Evolutionary conservation across 2,113 vertebrate species (phyloP), one percentile per base, ranked within the genome.

Genomic region (Vulpes lagopus): DNA sequence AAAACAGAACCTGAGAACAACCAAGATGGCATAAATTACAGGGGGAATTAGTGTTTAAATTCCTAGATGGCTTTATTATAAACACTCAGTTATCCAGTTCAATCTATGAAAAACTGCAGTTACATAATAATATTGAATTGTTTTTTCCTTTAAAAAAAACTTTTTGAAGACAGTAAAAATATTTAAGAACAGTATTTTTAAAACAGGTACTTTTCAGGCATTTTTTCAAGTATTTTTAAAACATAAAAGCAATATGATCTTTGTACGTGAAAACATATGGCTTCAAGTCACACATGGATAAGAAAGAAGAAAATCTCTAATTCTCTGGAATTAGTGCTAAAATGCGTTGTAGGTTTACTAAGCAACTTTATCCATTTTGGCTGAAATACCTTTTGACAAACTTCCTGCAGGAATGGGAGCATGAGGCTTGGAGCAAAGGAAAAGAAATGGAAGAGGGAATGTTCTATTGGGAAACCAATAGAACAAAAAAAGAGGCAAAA

Each of bases 41-140:
- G 15, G 27, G 32, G 82, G 22, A 86, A 74, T n/a, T 60, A 85
- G 53, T 74, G 32, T 71, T 86, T 55, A 67, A 84, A 86, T 83
- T 92, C 25, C 51, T 92, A 88, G 89, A 38, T 62, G 23, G 30
- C 27, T 93, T 96, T 69, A 95, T 7, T 88, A 67, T 73, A 83
- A 79, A 85, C 32, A 95, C 74, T 82, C 60, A 88, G 57, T 51
- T 32, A 86, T 14, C 35, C 20, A 79, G 35, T 51, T 23, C 27
- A 16, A 94, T 20, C 80, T 81, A 92, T 86, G 79, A 93, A 94
- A 88, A 96, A 86, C 8, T 85, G 19, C 11, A 88, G 53, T 60
- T 80, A 60, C 14, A 27, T 25, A 38, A 92, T 3, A 85, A 2
- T 51, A 96, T 73, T 35, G 85, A 96, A 93, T 8, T 85, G 51